These are phyloP conservation scores for Thalassarche chlororhynchos DNA, from an alignment of 2,113 vertebrate species.

Conservation along the genomic window DNA sequence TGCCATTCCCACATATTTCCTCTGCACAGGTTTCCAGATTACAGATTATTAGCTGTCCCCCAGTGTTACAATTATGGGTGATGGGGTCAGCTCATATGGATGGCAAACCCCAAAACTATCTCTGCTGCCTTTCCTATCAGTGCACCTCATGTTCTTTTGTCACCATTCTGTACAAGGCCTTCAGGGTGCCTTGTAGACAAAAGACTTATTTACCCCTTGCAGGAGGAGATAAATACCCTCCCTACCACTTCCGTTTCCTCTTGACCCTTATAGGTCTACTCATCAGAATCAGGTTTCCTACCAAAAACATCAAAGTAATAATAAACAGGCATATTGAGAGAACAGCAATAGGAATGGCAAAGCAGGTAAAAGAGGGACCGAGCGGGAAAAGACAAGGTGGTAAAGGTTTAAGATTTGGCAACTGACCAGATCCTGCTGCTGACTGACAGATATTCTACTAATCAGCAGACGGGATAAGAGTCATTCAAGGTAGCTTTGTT, in stretches of 20 bases:
- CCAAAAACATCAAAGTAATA: not conserved
- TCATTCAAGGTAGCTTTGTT: constrained; percentile 29
- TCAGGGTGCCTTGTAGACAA: not conserved
- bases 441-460: constrained; percentile 1
- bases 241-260: not conserved
- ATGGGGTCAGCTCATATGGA: not conserved
- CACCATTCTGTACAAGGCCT: not conserved
- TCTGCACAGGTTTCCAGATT: not conserved
- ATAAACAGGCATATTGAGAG: not conserved
- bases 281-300: not conserved
- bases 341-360: not conserved
- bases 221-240: not conserved
- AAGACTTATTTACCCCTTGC: not conserved
- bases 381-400: not conserved
- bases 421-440: not conserved
- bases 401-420: not conserved
- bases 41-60: not conserved
- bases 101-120: not conserved
- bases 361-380: not conserved
- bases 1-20: not conserved
- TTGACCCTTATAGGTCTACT: not conserved
- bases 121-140: not conserved
- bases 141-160: not conserved
- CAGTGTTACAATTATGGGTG: not conserved
- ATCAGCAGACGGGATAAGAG: not conserved